Base-by-base conservation (phyloP, 2,113 vertebrate species). In the Macroglossus sobrinus region DNA sequence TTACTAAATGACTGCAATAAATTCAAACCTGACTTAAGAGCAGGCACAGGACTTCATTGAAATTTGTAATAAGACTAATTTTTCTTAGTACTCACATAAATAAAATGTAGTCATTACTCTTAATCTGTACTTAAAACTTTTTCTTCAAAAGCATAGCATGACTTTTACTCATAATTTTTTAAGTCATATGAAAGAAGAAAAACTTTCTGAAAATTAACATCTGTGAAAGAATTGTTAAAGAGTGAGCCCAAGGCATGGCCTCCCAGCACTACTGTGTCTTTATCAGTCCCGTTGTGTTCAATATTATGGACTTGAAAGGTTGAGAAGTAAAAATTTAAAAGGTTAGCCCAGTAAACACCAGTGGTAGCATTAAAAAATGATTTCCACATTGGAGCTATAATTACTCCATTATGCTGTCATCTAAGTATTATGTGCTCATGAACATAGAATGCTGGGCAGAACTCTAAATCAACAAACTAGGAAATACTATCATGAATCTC, bases 21-120 rank as follows among this genome's bases (percentile, higher is more conserved):
- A 40, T 69, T 78, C 84, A 11, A 40, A 12, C 50, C 50, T 68
- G 74, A 80, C 35, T 84, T 45, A 40, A 80, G 12, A 81, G 61
- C 47, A 91, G 26, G 33, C 19, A 22, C 21, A 55, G 11, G n/a
- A 9, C n/a, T 94, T 96, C 91, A 93, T 3, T 81, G 66, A 95
- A 97, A 95, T 81, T 94, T 88, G n/a, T 72, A 81, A 85, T 4
- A 74, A 22, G 64, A 35, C 33, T 80, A 35, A 81, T 94, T 93
- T 96, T 91, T 38, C 74, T 76, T 71, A 89, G 69, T 76, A 81
- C 91, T 89, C 68, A 95, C 28, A 76, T 35, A 82, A 59, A 91
- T 22, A n/a, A 5, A 94, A 68, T 71, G 81, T 94, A 80, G 91
- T 94, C 30, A 95, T 93, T 30, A 68, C 12, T 71, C 61, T 91